Conservation (phyloP, 2,113 vertebrate species). For the cattle (Bos taurus) region DNA sequence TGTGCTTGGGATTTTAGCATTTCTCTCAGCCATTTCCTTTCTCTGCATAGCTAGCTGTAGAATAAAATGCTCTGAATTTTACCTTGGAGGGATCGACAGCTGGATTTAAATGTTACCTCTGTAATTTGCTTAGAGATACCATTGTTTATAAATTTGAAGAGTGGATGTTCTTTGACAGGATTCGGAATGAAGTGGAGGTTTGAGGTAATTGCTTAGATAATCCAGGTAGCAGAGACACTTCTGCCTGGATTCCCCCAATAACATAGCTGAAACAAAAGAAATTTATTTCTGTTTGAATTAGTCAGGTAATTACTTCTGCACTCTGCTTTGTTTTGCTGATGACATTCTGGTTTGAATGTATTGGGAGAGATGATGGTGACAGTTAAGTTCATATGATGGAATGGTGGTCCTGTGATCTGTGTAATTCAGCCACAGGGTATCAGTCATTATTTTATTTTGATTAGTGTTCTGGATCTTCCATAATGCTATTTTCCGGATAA, state of each 20-base stretch:
- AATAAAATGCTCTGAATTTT: constrained; percentile 71
- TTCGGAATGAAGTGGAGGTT: constrained; percentile 18
- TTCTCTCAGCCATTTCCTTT: constrained; percentile 70
- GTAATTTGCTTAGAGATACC: constrained; percentile 62
- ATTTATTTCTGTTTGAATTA: constrained; percentile 63
- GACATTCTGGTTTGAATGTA: background rate
- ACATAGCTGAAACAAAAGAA: constrained; percentile 37
- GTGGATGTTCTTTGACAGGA: constrained; percentile 54
- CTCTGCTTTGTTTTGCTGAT: constrained; percentile 41
- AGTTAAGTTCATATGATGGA: background rate
- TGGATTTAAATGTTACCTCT: constrained; percentile 68
- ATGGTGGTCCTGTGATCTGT: background rate
- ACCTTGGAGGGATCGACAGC: constrained; percentile 66
- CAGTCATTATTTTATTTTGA: constrained; percentile 31
- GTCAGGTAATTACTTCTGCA: constrained; percentile 47
- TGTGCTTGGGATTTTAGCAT: constrained; percentile 68
- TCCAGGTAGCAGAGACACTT: constrained; percentile 50
- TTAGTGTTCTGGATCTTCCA: background rate
- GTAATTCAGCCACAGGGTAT: background rate
- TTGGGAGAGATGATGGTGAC: background rate
- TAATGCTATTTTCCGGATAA: constrained; percentile 23
- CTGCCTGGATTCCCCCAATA: constrained; percentile 21
- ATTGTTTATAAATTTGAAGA: constrained; percentile 69
- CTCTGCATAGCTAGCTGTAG: constrained; percentile 61
- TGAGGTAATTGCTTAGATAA: constrained; percentile 58